Percentiles rank a stretch among this genome's conserved stretches.
Conservation (phyloP, 1,140 invertebrate genomes). For the Tigriopus japonicus region DNA sequence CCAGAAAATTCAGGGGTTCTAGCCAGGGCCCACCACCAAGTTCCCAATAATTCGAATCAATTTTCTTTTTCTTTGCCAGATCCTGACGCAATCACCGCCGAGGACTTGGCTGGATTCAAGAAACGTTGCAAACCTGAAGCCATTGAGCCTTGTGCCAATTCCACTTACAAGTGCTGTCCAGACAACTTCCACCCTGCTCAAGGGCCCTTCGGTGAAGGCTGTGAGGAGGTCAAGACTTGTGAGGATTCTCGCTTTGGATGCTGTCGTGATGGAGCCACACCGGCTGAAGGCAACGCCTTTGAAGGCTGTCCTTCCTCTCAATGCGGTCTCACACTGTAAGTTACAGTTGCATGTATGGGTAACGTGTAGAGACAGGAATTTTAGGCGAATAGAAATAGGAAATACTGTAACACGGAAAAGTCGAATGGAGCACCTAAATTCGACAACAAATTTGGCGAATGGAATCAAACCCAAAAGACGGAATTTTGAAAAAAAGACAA, state of each 20-base stretch:
- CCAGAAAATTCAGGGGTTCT: no score
- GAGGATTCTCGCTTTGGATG: slow-evolving; percentile 35
- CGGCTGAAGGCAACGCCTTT: slow-evolving; percentile 38
- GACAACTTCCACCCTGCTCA: slow-evolving; percentile 57
- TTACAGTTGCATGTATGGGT: not conserved
- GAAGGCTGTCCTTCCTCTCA: slow-evolving; percentile 52
- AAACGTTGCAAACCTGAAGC: slow-evolving; percentile 16
- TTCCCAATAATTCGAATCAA: no score
- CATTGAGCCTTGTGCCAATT: slow-evolving; percentile 35
- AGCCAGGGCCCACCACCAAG: no score
- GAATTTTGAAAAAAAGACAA: no score
- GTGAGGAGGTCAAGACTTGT: slow-evolving; percentile 38
- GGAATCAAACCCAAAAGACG: no score
- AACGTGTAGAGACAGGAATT: no score
- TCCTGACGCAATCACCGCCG: no score
- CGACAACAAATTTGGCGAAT: no score
- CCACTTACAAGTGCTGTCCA: slow-evolving; percentile 69
- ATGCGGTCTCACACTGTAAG: slow-evolving; percentile 45
- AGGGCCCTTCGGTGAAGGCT: slow-evolving; percentile 64
- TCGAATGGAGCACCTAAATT: no score
- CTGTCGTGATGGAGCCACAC: slow-evolving; percentile 37
- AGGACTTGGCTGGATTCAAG: not conserved
- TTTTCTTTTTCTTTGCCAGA: no score
- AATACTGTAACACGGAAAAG: no score
- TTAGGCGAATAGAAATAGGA: no score